phyloP scores from a whole-genome alignment of 2,797 vertebrate genomes.

The Arnoldichthys spilopterus region DNA sequence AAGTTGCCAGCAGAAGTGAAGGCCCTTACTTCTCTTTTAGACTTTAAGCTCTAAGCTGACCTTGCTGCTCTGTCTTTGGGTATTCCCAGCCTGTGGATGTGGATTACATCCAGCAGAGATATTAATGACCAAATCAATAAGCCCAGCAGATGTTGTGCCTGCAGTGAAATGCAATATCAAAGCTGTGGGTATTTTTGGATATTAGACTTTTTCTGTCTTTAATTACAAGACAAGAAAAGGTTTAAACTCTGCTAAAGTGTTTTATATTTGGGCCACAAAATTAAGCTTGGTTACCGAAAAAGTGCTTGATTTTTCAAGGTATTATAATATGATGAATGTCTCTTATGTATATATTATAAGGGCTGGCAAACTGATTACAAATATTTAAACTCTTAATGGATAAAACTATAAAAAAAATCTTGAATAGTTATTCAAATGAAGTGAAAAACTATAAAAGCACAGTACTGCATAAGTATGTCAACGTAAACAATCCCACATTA shows the following conservation, averaged over 20 bases:
- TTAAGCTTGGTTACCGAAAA: not conserved
- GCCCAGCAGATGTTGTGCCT: not conserved
- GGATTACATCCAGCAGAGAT: conserved; percentile 20
- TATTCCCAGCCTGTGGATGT: conserved; percentile 10
- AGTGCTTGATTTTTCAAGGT: not conserved
- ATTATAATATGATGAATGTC: too few species aligned
- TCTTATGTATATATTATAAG: too few species aligned
- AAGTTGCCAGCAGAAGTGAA: conserved; percentile 4
- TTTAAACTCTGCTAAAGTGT: not conserved
- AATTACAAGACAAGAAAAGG: conserved; percentile 18
- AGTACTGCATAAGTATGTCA: too few species aligned
- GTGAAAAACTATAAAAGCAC: too few species aligned
- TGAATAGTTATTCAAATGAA: too few species aligned
- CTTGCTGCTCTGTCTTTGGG: conserved; percentile 18
- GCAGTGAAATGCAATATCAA: not conserved
- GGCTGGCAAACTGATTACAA: too few species aligned
- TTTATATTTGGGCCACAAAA: not conserved
- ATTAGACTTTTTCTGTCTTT: not conserved
- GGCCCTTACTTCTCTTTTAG: conserved; percentile 23
- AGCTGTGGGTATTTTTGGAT: not conserved
- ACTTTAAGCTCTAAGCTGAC: conserved; percentile 16
- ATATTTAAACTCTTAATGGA: too few species aligned
- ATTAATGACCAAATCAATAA: conserved; percentile 23
- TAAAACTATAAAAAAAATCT: too few species aligned
- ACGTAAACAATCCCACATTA: too few species aligned